Evolutionary conservation across 1,140 invertebrate species (phyloP), one percentile per base, ranked within the genome.

Genomic region (Drosophila auraria): DNA sequence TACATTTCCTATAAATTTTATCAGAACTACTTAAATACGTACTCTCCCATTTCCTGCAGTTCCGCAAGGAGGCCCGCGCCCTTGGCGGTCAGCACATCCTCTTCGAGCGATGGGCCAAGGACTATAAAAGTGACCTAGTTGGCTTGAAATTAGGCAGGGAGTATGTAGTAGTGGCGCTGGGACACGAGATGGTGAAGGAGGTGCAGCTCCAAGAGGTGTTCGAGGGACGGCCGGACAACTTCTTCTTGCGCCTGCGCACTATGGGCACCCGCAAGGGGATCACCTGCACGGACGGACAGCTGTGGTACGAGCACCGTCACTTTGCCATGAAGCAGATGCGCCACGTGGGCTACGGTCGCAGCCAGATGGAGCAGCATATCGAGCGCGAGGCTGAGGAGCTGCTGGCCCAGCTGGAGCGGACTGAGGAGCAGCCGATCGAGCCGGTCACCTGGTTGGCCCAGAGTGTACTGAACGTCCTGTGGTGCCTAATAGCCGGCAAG

Each of bases 301-400:
- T 96, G 6, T 98, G 97, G 97, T 94, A 94, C 53, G 95, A 96
- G 75, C 96, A 98, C 73, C 94, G 97, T 45, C 93, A 93, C 54
- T 98, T 97, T 93, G 94, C 96, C 4, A 89, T 97, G 49, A 95
- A 95, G 66, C 95, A 96, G 62, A 93, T 98, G 70, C 94, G 94
- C 30, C 93, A 95, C 23, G 94, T 97, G 9, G 97, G 97, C 17
- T 96, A 97, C 68, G 97, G 97, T 0, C 95, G 96, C 82, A 94
- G 93, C 1, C 91, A 93, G 44, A 97, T 97, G 95, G 95, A 96
- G 76, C 93, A 94, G 7, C 94, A 96, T 57, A 96, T 98, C 14
- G 94, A 95, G 61, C 94, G 95, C 0, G 96, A 97, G 91, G 75
- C 96, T 3, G 47, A 78, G 1, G 80, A 93, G 2, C 87, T 96